Evolutionary conservation across 2,888 invertebrate genomes (phyloP), one percentile per base, ranked within the genome.

Genomic region (Oscheius sp.): DNA sequence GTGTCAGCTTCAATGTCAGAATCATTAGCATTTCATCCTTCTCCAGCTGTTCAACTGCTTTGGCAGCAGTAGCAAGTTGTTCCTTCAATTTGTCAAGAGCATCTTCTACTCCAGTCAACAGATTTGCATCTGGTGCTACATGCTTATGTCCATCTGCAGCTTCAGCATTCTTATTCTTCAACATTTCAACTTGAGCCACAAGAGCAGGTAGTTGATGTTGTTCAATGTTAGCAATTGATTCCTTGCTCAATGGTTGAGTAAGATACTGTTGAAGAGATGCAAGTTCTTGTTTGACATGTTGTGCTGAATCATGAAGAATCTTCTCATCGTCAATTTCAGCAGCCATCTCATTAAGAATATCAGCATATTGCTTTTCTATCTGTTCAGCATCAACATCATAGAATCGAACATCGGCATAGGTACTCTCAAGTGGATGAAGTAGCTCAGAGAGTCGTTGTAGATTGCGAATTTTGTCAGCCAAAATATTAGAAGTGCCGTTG

Each of bases 331-430:
- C 70, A 49, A 75, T 65, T 41, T 77, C 77, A 20, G 68, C 63
- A 50, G 47, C 64, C 44, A 78, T 33, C 28, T 73, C 75, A 51
- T 63, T 68, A 36, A 75, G 69, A n/a, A 72, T 68, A 50, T 80
- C 77, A 45, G 75, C 78, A 67, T 72, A 78, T 38, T 80, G 76
- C 36, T 76, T 71, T 47, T 73, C 70, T 45, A 72, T 71, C 61
- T 82, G 77, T 51, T 82, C 80, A 45, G 75, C 69, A 44, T 82
- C 80, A 9, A 77, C 77, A 44, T 82, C 80, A 63, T 78, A 70
- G 74, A 82, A 82, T 59, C 81, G 78, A 22, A 80, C 79, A 59
- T 80, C 80, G 17, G 77, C 73, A 61, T 80, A 76, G 17, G 79
- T 78, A 57, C 71, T 78, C 51, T 76, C 82, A 33, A 80, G 74